Percentiles rank a stretch among this genome's conserved stretches.
phyloP scores from a whole-genome alignment of 1,140 invertebrate species.

The Mylabris phalerata region DNA sequence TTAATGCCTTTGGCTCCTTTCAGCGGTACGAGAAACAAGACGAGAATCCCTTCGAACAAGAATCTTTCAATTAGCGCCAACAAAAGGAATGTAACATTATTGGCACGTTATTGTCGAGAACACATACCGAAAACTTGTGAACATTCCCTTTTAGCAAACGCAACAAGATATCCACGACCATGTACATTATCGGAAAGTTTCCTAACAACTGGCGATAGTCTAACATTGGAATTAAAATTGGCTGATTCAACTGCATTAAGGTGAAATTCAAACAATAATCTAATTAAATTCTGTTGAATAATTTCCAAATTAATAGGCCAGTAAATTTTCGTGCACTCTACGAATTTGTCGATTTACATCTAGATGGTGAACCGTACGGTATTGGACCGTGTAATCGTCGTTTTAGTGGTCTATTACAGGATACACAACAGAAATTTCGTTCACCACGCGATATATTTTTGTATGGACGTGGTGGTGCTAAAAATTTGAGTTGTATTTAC shows the following conservation, averaged over 20 bases:
- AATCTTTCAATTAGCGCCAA: conserved; percentile 35
- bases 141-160: conserved; percentile 57
- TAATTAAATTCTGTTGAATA: neutral
- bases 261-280: conserved; percentile 38
- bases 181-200: conserved; percentile 78
- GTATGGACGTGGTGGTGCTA: conserved; percentile 74
- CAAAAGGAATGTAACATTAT: conserved; percentile 59
- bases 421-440: conserved; percentile 54
- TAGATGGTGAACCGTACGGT: conserved; percentile 72
- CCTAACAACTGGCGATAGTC: conserved; percentile 68
- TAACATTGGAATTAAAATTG: conserved; percentile 72
- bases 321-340: conserved; percentile 80
- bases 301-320: conserved; percentile 49
- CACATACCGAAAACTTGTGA: conserved; percentile 71
- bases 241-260: conserved; percentile 77
- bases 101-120: conserved; percentile 72
- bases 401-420: conserved; percentile 57
- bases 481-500: conserved; percentile 77
- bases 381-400: conserved; percentile 57
- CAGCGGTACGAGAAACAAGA: conserved; percentile 32
- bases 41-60: conserved; percentile 21
- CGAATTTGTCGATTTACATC: conserved; percentile 80
- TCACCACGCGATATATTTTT: conserved; percentile 76
- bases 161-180: conserved; percentile 53
- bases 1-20: neutral